Evolutionary conservation across 1,140 invertebrate species (phyloP).

Genomic region (Drosophila seguyi): DNA sequence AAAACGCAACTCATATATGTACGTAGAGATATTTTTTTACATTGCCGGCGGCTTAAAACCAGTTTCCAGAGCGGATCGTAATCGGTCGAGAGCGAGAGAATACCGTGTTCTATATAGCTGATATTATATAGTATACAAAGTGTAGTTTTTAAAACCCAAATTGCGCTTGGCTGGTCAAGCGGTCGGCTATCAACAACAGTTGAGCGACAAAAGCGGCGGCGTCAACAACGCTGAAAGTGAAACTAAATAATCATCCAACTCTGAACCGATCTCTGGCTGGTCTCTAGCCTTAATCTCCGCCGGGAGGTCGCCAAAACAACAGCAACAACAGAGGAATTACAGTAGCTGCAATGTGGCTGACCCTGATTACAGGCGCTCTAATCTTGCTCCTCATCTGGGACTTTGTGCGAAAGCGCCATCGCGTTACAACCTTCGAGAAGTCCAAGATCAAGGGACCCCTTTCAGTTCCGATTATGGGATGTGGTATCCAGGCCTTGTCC

Average conservation of each 20-base stretch:
- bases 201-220: slow-evolving; percentile 34
- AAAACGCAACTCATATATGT: slow-evolving; percentile 12
- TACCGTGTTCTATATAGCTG: slow-evolving; percentile 17
- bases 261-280: background rate
- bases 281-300: background rate
- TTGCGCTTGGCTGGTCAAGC: slow-evolving; percentile 54
- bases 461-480: slow-evolving; percentile 53
- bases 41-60: slow-evolving; percentile 11
- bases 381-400: slow-evolving; percentile 62
- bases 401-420: slow-evolving; percentile 55
- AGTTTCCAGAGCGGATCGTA: slow-evolving; percentile 18
- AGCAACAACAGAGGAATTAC: background rate
- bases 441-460: slow-evolving; percentile 55
- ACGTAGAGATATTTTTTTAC: background rate
- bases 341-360: slow-evolving; percentile 52
- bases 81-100: slow-evolving; percentile 20
- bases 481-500: slow-evolving; percentile 49
- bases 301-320: too few species aligned
- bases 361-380: slow-evolving; percentile 45
- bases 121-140: slow-evolving; percentile 18
- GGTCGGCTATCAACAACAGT: slow-evolving; percentile 54
- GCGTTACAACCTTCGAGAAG: slow-evolving; percentile 22
- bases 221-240: slow-evolving; percentile 47
- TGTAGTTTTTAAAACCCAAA: slow-evolving; percentile 48
- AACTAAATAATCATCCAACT: background rate